Conservation (phyloP, 2,113 vertebrate species). For the Turnix velox region DNA sequence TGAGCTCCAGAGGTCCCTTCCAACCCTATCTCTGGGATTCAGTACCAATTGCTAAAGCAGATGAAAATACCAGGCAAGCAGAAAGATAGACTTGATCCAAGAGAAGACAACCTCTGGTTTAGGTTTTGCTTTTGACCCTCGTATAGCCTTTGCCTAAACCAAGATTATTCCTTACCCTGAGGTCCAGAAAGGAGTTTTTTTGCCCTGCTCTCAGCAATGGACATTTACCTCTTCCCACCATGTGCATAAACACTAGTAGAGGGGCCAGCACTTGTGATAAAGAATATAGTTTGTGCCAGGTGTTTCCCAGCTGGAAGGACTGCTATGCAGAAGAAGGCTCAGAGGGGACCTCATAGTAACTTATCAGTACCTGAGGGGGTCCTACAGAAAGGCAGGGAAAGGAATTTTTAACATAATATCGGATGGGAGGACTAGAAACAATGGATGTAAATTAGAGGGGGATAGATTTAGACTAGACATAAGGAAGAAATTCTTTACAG, state of each 20-base stretch:
- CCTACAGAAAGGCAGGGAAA: too few species aligned
- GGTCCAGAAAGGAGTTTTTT: neutral
- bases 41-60: too few species aligned
- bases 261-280: accelerated
- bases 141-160: neutral
- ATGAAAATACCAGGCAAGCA: accelerated
- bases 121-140: neutral
- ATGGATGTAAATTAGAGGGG: too few species aligned
- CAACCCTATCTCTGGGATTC: too few species aligned
- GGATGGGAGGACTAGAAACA: too few species aligned
- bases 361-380: too few species aligned
- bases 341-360: too few species aligned
- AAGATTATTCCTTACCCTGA: neutral
- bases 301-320: neutral
- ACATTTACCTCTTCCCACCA: accelerated
- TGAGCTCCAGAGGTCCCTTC: too few species aligned
- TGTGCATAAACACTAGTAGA: neutral
- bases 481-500: too few species aligned
- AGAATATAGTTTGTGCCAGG: accelerated
- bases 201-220: neutral
- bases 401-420: too few species aligned
- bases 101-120: neutral
- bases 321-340: too few species aligned
- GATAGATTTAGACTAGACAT: too few species aligned
- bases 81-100: neutral